These are phyloP conservation scores for Schmidtea mediterranea DNA, from an alignment of 1,140 invertebrate genomes.

Conservation along the genomic window DNA sequence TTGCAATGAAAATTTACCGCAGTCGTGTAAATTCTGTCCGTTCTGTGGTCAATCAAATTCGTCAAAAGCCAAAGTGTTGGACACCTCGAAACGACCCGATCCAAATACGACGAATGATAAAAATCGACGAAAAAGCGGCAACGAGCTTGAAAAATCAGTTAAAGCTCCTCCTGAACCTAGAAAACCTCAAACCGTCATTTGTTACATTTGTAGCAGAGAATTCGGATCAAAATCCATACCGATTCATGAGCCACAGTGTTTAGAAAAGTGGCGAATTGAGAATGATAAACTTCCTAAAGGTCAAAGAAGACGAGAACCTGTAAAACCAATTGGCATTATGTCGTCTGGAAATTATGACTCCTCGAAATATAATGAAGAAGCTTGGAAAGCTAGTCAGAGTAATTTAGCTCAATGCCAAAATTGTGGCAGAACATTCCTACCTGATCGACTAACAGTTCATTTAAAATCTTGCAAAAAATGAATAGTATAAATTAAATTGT, in stretches of 20 bases:
- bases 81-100: no score
- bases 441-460: slow-evolving; percentile 39
- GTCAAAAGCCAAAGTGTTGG: no score
- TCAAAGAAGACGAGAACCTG: slow-evolving; percentile 33
- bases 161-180: not conserved
- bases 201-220: slow-evolving; percentile 27
- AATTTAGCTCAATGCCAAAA: slow-evolving; percentile 36
- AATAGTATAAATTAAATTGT: no score
- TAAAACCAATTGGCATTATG: slow-evolving; percentile 29
- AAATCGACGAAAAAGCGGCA: no score
- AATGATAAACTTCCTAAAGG: slow-evolving; percentile 36
- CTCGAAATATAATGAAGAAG: slow-evolving; percentile 19
- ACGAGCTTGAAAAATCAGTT: no score
- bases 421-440: slow-evolving; percentile 40
- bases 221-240: slow-evolving; percentile 27
- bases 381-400: slow-evolving; percentile 26
- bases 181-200: slow-evolving; percentile 12
- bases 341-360: not conserved
- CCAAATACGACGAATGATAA: no score
- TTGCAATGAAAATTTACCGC: no score
- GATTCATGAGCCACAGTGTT: slow-evolving; percentile 48
- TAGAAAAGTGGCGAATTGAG: slow-evolving; percentile 43
- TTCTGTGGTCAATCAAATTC: no score
- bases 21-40: no score
- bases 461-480: slow-evolving; percentile 33